Conservation (phyloP, 2,797 vertebrate species). For the Sebastes diploproa region DNA sequence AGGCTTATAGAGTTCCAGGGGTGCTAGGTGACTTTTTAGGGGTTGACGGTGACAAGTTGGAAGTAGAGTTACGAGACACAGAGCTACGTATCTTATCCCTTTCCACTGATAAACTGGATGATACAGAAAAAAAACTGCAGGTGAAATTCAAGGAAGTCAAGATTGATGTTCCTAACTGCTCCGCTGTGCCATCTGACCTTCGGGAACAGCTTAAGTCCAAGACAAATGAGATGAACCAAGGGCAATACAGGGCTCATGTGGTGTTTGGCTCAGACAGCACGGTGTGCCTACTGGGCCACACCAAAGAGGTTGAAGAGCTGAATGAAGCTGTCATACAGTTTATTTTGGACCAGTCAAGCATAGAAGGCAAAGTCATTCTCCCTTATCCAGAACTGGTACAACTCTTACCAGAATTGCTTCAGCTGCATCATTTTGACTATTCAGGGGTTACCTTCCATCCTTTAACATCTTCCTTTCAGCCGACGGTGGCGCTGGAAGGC, state of each 20-base stretch:
- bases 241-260: conserved; percentile 14
- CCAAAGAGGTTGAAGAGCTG: conserved; percentile 52
- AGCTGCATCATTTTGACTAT: conserved; percentile 38
- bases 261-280: conserved; percentile 6
- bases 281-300: conserved; percentile 55
- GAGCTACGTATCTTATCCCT: conserved; percentile 51
- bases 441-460: conserved; percentile 47
- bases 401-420: conserved; percentile 39
- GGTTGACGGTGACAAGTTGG: conserved; percentile 7
- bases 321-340: conserved; percentile 31
- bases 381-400: conserved; percentile 37
- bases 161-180: conserved; percentile 26
- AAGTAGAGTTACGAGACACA: conserved; percentile 55
- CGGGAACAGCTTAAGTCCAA: conserved; percentile 37
- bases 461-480: neutral
- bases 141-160: conserved; percentile 51
- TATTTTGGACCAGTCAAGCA: conserved; percentile 41
- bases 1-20: conserved; percentile 15
- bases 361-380: conserved; percentile 23
- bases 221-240: conserved; percentile 39
- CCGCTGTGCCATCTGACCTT: conserved; percentile 31
- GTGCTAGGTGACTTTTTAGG: conserved; percentile 44
- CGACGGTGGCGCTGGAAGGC: conserved; percentile 39
- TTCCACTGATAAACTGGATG: conserved; percentile 25
- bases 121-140: conserved; percentile 13